phyloP scores from a whole-genome alignment of 1,140 invertebrate genomes.

The Pseudomyrmex cubaensis region DNA sequence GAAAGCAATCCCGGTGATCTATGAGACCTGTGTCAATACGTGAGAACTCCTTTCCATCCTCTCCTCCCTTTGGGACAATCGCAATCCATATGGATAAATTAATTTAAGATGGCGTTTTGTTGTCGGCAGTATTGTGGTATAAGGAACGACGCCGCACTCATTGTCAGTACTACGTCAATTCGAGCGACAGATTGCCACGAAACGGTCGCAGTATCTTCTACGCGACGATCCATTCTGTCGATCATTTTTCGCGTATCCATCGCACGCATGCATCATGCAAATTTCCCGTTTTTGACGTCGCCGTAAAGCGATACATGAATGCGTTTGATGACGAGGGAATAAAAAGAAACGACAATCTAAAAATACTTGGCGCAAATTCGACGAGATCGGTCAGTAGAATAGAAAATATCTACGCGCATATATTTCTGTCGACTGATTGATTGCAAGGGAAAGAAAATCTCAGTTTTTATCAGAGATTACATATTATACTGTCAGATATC shows the following conservation, averaged over 20 bases:
- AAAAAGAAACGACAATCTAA: too few relatives aligned
- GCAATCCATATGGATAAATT: conserved; percentile 72
- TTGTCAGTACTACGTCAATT: conserved; percentile 52
- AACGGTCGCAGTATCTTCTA: conserved; percentile 28
- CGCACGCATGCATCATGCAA: conserved; percentile 11
- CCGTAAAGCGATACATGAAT: background rate
- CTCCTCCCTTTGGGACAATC: conserved; percentile 42
- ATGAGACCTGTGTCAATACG: conserved; percentile 45
- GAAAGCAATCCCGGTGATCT: conserved; percentile 72
- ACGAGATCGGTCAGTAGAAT: background rate
- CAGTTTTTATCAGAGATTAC: background rate
- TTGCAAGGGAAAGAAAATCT: too few relatives aligned
- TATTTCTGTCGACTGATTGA: background rate
- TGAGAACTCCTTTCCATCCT: too few relatives aligned
- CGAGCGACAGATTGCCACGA: conserved; percentile 25
- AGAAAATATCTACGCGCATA: background rate
- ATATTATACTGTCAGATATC: background rate
- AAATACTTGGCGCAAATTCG: background rate
- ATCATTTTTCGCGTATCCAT: background rate
- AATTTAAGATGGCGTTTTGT: conserved; percentile 67
- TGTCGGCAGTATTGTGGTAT: conserved; percentile 48
- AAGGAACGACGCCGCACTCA: conserved; percentile 37
- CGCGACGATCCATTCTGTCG: conserved; percentile 2
- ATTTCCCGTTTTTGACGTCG: conserved; percentile 9
- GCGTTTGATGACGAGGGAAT: conserved; percentile 1